These are phyloP conservation scores for Engraulis encrasicolus DNA, from an alignment of 2,113 vertebrate genomes.

Conservation along the genomic window DNA sequence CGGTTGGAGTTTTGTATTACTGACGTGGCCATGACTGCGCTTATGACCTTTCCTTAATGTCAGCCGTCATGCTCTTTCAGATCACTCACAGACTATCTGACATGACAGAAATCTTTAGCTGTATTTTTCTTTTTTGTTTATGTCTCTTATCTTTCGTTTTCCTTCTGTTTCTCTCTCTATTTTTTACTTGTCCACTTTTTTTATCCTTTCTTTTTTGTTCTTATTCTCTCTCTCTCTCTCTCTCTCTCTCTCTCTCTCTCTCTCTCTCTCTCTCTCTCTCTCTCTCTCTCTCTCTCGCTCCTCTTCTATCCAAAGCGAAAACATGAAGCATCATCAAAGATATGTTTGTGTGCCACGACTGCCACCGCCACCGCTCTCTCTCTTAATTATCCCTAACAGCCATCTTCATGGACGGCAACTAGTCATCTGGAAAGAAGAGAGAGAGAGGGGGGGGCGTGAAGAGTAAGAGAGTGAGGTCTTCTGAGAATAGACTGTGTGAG, in stretches of 20 bases:
- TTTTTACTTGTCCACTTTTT: constrained; percentile 11
- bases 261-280: not conserved
- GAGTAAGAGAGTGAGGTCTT: too few relatives aligned
- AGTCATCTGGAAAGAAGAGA: constrained; percentile 30
- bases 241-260: not conserved
- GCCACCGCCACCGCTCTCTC: constrained; percentile 29
- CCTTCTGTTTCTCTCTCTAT: constrained; percentile 17
- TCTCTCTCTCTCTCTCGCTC: constrained; percentile 28
- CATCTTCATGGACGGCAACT: constrained; percentile 36
- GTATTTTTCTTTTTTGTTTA: constrained; percentile 51
- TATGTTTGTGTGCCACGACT: constrained; percentile 46
- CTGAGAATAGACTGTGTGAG: too few relatives aligned
- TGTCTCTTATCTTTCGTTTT: not conserved
- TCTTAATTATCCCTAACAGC: constrained; percentile 56
- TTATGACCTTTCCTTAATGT: constrained; percentile 81
- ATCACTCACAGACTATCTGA: constrained; percentile 71
- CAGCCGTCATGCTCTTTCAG: constrained; percentile 74
- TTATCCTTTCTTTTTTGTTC: constrained; percentile 36
- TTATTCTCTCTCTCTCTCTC: constrained; percentile 6
- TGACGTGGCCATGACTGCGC: constrained; percentile 62
- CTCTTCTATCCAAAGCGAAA: constrained; percentile 52
- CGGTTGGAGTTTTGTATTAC: constrained; percentile 30
- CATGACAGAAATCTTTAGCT: constrained; percentile 68
- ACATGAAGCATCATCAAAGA: constrained; percentile 56
- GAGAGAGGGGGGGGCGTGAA: not conserved